Evolutionary conservation across 2,113 vertebrate species (phyloP).

Genomic region (Mormyrus iriodes): DNA sequence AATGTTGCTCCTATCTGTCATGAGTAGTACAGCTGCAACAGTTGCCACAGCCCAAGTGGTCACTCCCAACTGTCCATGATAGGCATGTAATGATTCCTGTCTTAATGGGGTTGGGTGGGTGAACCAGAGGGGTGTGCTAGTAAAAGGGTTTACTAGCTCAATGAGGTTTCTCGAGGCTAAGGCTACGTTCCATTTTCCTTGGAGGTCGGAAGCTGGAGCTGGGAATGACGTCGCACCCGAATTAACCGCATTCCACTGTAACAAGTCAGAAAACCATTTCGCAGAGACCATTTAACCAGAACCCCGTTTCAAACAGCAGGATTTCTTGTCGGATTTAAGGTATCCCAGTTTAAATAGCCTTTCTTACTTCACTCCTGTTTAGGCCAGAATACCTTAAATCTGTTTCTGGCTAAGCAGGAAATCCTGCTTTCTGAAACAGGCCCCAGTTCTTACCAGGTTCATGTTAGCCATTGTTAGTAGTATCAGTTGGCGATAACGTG

Average conservation of each 20-base stretch:
- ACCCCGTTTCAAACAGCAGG: neutral
- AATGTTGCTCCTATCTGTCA: neutral
- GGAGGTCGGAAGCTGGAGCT: neutral
- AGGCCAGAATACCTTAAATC: neutral
- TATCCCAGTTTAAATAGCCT: neutral
- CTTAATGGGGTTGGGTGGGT: neutral
- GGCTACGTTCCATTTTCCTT: neutral
- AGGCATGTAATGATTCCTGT: neutral
- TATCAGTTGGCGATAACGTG: neutral
- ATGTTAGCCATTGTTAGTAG: neutral
- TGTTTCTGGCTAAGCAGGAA: neutral
- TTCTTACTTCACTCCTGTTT: neutral
- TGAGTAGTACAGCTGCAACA: neutral
- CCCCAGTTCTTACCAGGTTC: neutral
- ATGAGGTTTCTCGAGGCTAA: neutral
- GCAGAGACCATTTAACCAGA: neutral
- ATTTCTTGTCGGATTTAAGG: neutral
- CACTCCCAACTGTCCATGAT: neutral
- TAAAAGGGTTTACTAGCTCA: neutral
- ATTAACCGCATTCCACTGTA: neutral
- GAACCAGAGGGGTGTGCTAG: neutral
- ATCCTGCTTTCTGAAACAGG: neutral
- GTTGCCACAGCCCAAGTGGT: neutral
- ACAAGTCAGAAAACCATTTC: neutral
- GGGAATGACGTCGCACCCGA: neutral